Evolutionary conservation across 2,797 vertebrate genomes (phyloP).

Genomic region (Acanthornis magna): DNA sequence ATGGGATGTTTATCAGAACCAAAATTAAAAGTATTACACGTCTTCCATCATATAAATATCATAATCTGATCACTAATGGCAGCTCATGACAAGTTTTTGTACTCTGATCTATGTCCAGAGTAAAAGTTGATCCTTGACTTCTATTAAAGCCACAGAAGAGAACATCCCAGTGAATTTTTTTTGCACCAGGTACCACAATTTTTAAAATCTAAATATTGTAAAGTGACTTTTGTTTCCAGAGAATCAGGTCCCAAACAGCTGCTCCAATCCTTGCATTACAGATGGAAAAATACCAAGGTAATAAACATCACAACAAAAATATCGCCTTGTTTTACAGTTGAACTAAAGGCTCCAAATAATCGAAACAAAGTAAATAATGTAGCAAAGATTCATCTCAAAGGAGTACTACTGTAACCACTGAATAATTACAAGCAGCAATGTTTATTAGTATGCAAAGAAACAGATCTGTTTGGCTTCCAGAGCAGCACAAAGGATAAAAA

Average conservation of each 20-base stretch:
- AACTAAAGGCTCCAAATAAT: conserved; percentile 56
- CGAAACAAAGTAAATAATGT: conserved; percentile 70
- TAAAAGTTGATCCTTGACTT: neutral
- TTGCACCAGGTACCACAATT: neutral
- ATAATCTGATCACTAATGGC: neutral
- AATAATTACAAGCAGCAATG: conserved; percentile 71
- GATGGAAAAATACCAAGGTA: neutral
- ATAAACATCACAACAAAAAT: neutral
- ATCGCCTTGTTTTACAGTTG: neutral
- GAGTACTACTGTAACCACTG: conserved; percentile 62
- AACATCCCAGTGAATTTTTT: neutral
- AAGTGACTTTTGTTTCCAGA: neutral
- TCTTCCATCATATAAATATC: neutral
- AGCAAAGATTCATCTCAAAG: conserved; percentile 71
- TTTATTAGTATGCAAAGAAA: conserved; percentile 77
- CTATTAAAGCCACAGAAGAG: neutral
- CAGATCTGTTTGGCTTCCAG: conserved; percentile 63
- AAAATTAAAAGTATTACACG: neutral
- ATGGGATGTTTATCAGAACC: neutral
- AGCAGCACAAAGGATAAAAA: conserved; percentile 70
- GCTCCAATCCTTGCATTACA: neutral
- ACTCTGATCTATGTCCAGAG: neutral
- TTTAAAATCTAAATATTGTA: neutral
- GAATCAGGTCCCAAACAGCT: neutral
- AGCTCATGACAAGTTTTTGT: neutral